phyloP scores from a whole-genome alignment of 2,797 vertebrate genomes.

The Liasis olivaceus region DNA sequence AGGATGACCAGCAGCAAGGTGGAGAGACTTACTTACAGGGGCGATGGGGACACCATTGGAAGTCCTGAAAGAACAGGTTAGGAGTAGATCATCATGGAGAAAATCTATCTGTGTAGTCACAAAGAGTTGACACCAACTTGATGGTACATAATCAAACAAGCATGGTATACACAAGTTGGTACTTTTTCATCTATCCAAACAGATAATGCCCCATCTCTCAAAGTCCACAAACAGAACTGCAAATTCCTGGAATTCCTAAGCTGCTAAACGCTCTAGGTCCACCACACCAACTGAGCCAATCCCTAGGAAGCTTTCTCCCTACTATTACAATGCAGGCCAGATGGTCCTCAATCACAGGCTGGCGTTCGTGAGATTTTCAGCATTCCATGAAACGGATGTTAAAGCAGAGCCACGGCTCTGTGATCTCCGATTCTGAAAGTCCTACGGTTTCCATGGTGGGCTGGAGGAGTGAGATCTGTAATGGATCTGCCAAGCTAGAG shows the following conservation, averaged over 20 bases:
- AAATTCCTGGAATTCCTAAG: background rate
- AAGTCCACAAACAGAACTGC: too few species aligned
- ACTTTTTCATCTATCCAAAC: background rate
- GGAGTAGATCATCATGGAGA: too few species aligned
- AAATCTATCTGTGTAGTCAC: too few species aligned
- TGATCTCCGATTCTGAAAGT: background rate
- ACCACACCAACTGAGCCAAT: background rate
- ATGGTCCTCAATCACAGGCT: too few species aligned
- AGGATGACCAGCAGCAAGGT: too few species aligned
- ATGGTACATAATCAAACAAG: too few species aligned
- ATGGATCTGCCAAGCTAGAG: slow-evolving; percentile 29
- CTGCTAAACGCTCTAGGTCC: background rate
- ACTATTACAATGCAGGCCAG: rapidly evolving
- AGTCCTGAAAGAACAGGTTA: too few species aligned
- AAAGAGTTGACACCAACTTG: too few species aligned
- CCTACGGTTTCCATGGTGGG: slow-evolving; percentile 20
- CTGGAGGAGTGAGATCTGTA: slow-evolving; percentile 3
- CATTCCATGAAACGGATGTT: background rate
- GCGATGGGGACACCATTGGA: too few species aligned
- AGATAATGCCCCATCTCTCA: background rate
- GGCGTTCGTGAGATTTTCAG: background rate
- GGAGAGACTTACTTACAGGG: too few species aligned
- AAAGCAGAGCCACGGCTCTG: background rate
- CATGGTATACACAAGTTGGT: too few species aligned
- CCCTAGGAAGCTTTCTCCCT: background rate